Conservation (phyloP, 2,797 vertebrate species). For the Gymnocypris eckloni region DNA sequence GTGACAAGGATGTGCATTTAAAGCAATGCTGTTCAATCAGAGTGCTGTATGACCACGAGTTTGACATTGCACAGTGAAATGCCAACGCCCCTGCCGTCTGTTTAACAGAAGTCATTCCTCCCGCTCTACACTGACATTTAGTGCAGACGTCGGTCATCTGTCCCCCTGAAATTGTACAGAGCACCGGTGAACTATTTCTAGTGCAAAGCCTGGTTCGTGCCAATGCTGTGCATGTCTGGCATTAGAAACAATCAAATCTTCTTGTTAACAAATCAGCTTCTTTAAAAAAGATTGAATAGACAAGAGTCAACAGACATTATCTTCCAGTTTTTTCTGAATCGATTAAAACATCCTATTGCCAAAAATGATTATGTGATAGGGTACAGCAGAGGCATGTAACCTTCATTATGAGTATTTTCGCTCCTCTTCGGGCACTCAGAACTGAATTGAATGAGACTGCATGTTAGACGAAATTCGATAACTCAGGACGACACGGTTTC, state of each 20-base stretch:
- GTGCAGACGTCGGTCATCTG: conserved; percentile 68
- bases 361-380: conserved; percentile 18
- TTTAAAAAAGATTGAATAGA: background rate
- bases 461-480: conserved; percentile 41
- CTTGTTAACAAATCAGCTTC: background rate
- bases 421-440: conserved; percentile 22
- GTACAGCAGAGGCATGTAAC: conserved; percentile 19
- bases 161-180: conserved; percentile 15
- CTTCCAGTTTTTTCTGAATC: background rate
- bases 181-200: conserved; percentile 9
- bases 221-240: background rate
- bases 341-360: conserved; percentile 17
- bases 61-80: conserved; percentile 66
- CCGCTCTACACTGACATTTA: conserved; percentile 54
- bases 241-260: background rate
- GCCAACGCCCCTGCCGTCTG: conserved; percentile 63
- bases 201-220: background rate
- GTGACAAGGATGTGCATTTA: background rate
- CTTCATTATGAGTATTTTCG: conserved; percentile 19
- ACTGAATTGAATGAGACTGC: conserved; percentile 21
- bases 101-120: conserved; percentile 59
- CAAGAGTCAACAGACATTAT: conserved; percentile 16
- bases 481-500: background rate
- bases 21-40: background rate
- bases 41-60: conserved; percentile 15